These are phyloP conservation scores for Heliconius himera DNA, from an alignment of 1,140 invertebrate genomes.

Conservation along the genomic window DNA sequence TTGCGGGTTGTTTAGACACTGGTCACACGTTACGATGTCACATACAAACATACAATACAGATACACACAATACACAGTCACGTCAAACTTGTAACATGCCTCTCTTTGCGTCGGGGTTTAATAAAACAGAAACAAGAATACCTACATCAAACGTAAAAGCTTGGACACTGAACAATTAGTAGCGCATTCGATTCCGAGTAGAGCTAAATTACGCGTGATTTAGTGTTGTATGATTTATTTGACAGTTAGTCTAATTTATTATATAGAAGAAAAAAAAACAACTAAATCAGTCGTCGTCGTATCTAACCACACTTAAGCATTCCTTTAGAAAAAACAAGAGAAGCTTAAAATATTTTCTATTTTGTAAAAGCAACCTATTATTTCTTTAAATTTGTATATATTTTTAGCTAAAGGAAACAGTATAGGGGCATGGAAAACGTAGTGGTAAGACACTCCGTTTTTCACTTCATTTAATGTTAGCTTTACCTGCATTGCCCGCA, in stretches of 20 bases:
- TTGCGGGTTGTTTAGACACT: no score
- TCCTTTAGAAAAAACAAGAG: no score
- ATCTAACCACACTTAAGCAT: neutral
- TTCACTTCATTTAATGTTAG: no score
- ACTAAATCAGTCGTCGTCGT: neutral
- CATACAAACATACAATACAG: neutral
- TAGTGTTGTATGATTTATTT: conserved; percentile 22
- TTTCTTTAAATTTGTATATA: no score
- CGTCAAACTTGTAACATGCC: no score
- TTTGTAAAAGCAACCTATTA: no score
- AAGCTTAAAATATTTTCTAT: no score
- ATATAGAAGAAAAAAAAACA: neutral
- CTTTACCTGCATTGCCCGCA: no score
- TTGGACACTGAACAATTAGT: conserved; percentile 16
- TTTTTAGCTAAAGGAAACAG: no score
- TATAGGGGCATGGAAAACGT: no score
- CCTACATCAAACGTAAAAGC: neutral
- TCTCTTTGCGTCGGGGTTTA: neutral
- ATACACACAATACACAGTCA: neutral
- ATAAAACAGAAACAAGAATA: neutral
- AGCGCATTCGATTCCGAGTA: conserved; percentile 17
- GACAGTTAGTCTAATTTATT: conserved; percentile 1
- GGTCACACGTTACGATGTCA: neutral
- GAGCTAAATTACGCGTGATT: conserved; percentile 22
- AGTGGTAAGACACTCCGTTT: neutral